phyloP scores from a whole-genome alignment of 2,113 vertebrate species.

The Tricholaema leucomelas region DNA sequence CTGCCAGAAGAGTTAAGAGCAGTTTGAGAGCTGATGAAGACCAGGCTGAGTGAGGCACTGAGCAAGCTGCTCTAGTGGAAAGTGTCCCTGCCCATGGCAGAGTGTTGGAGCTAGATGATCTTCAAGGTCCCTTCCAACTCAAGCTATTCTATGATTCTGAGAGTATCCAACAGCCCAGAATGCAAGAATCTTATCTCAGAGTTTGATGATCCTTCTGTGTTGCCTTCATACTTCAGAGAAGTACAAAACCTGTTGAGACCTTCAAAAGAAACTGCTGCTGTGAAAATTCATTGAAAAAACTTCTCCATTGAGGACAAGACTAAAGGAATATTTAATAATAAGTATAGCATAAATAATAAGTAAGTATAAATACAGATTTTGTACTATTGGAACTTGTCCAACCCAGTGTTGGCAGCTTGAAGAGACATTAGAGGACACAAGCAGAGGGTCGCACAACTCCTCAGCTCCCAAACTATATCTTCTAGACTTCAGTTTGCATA shows the following conservation, averaged over 20 bases:
- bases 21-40: too few species aligned
- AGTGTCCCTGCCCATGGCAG: too few species aligned
- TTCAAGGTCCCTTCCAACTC: too few species aligned
- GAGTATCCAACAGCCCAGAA: background rate
- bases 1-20: background rate
- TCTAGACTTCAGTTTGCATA: too few species aligned
- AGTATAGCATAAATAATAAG: too few species aligned
- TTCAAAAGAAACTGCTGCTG: background rate
- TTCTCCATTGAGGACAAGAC: background rate
- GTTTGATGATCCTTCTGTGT: background rate
- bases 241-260: background rate
- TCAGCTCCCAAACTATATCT: background rate
- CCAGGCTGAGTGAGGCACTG: too few species aligned
- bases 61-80: too few species aligned
- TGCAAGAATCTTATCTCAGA: background rate
- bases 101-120: too few species aligned
- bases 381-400: background rate
- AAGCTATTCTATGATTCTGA: too few species aligned
- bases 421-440: background rate
- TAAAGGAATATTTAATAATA: background rate
- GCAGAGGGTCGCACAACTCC: accelerated
- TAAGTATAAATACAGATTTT: background rate
- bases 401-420: background rate
- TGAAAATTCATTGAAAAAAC: background rate
- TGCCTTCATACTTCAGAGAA: background rate